These are phyloP conservation scores for Aelia acuminata DNA, from an alignment of 2,888 invertebrate genomes.

Conservation along the genomic window DNA sequence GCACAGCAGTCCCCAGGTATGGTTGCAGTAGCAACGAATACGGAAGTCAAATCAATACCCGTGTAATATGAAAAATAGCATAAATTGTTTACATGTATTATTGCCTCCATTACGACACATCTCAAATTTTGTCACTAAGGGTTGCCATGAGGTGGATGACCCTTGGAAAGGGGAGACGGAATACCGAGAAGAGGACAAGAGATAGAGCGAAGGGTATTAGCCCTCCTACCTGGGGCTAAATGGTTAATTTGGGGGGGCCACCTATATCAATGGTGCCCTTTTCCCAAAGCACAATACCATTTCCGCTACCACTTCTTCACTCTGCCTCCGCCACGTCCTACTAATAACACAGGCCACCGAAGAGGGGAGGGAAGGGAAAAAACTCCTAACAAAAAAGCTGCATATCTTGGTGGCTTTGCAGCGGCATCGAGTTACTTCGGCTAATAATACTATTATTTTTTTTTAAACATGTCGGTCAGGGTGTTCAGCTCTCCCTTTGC, in stretches of 20 bases:
- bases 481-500: conserved; percentile 1
- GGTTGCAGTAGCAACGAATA: too few relatives aligned
- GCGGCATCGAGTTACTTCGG: conserved; percentile 1
- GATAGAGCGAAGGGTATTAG: conserved; percentile 36
- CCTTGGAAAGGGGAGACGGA: not conserved
- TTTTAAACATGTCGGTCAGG: conserved; percentile 34
- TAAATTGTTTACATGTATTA: too few relatives aligned
- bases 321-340: not conserved
- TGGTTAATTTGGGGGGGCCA: conserved; percentile 43
- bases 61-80: too few relatives aligned
- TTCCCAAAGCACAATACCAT: conserved; percentile 17
- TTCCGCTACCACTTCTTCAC: conserved; percentile 47
- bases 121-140: not conserved
- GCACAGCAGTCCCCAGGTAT: too few relatives aligned
- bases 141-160: not conserved
- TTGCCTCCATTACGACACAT: not conserved
- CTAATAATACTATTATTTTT: conserved; percentile 38
- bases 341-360: conserved; percentile 17
- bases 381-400: conserved; percentile 31
- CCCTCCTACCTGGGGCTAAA: conserved; percentile 31
- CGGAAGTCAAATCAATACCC: too few relatives aligned
- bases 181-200: not conserved
- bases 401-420: conserved; percentile 44
- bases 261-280: conserved; percentile 7
- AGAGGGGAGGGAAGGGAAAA: not conserved